Evolutionary conservation across 1,140 invertebrate genomes (phyloP), one percentile per base, ranked within the genome.

Genomic region (Zaprionus ghesquierei): DNA sequence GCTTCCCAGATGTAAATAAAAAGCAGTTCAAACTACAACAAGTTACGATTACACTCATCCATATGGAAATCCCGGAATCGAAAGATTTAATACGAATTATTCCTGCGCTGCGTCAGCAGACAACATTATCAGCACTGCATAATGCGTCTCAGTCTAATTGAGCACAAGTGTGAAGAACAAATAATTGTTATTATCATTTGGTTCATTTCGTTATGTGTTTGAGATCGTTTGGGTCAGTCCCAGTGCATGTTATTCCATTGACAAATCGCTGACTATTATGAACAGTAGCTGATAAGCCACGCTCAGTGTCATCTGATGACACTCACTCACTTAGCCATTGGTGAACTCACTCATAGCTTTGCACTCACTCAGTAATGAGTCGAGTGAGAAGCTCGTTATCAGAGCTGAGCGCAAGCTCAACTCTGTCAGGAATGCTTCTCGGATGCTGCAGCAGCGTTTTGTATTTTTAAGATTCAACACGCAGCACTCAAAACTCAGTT

Each of bases 381-480:
- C 2, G 31, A 62, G 46, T 46, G 3, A 31, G 69, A 38, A 51
- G 31, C 15, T 27, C 69, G 54, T 87, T 81, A 86, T 85, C 81
- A 87, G 33, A 50, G 18, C 35, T 65, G 78, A 78, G 71, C 35
- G 75, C 23, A 79, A 87, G 79, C 81, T 86, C 69, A 18, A 10
- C 22, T 27, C 20, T 49, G 29, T 20, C 51, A 12, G 18, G 46
- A 72, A 10, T 25, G 33, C 31, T 51, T 13, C 41, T 51, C 10
- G 29, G 70, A 70, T 71, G 77, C 38, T 74, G 64, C n/a, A n/a
- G 10, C 31, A 29, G 29, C 33, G 22, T 64, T 70, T 75, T 55
- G 44, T 75, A 63, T 75, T 75, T 63, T 64, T 61, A 72, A 77
- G 73, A 77, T 63, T 61, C 69, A 62, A 44, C 27, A 41, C 59